Base-by-base conservation (phyloP, 1,140 invertebrate species). In the Dolichoris vasculosae region DNA sequence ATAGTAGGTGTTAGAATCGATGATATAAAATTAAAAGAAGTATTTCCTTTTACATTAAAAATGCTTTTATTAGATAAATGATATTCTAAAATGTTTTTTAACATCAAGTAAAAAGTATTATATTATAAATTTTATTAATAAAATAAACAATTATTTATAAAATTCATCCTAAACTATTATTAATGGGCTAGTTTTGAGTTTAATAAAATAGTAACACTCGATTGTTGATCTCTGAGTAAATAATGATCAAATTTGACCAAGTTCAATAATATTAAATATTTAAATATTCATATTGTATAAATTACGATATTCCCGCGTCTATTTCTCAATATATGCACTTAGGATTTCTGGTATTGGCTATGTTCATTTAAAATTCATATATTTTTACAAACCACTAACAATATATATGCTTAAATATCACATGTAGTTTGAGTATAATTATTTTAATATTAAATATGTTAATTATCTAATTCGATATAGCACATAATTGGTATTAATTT, bases 351-450 rank as follows among this genome's bases (percentile, higher is more conserved):
- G 43, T 67, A 67, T 78, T 78, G 75, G 59, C 40, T 84, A 55
- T 76, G 17, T 77, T 82, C 20, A 23, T 26, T 84, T 71, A 51
- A 69, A 69, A 48, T 71, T 71, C 32, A 51, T 59, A 63, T 15
- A 55, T 71, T 79, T 59, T 67, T 79, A 78, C 59, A 79, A 84
- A 84, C 11, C 30, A 20, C 59, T 79, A 79, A 55, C 30, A 67
- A 69, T 35, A 83, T 78, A n/a, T 79, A 84, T 84, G 40, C 32
- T 67, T 46, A 71, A 71, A 30, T 85, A 85, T 85, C 78, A 85
- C 84, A 81, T 80, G 73, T 73, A 85, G 48, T 75, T 81, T 81
- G 32, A 85, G 55, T 81, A 85, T 32, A 71, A 11, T 23, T 84
- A 71, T 51, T 64, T 73, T 64, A 43, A 55, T 75, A 26, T 75